Evolutionary conservation across 2,113 vertebrate genomes (phyloP), one percentile per base, ranked within the genome.

Genomic region (Hemiprocne comata): DNA sequence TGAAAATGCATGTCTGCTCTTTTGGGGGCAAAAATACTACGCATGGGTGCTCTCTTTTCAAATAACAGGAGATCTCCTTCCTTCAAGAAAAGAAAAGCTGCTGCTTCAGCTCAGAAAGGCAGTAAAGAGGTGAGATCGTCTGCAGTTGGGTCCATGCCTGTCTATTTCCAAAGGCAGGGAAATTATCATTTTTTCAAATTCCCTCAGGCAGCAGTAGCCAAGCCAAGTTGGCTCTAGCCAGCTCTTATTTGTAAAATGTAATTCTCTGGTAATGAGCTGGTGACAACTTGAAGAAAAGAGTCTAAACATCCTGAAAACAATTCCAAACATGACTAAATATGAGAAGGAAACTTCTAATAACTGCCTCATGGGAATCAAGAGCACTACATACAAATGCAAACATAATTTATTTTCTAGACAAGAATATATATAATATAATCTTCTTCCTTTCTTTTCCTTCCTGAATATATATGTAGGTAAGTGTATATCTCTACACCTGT

Each of bases 261-360:
- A 97, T 98, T 97, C 96, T 97, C 96, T 97, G 95, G 97, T 97
- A 98, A 98, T 97, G 95, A 98, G 94, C 94, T 98, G 95, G 97
- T 98, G 97, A 97, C 96, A 97, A 96, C 77, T 89, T 97, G 96
- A 96, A 94, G 90, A 97, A 97, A 97, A 96, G 87, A 94, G 95
- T 97, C 85, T 97, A 97, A 98, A 96, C 87, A 97, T 96, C 95
- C 89, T 95, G 93, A 94, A 97, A 96, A 97, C 82, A 95, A 97
- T 95, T 96, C 94, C 89, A 98, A 97, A 95, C 93, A 96, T 93
- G 89, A 96, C 85, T 96, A 90, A 96, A 97, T 96, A 86, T 6
- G 40, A 94, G 66, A 89, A 93, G n/a, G 61, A 85, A 46, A 85
- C 78, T 95, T 96, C 85, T 92, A 96, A 90, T 91, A 95, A 90